Evolutionary conservation across 2,113 vertebrate species (phyloP), one percentile per base, ranked within the genome.

Genomic region (Ctenomys sociabilis): DNA sequence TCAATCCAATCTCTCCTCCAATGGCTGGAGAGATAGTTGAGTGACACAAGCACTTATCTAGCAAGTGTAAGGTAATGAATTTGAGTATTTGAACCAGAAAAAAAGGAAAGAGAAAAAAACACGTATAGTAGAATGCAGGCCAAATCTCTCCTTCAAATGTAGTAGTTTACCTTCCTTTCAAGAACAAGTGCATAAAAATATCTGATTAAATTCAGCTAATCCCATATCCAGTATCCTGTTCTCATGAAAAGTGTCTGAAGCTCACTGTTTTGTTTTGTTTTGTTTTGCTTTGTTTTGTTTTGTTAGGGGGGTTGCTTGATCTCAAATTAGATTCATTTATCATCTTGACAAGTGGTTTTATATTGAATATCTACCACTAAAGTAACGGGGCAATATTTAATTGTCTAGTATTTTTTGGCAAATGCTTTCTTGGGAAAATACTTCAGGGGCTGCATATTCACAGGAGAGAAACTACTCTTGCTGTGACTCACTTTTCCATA

Each of bases 261-360:
- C 16, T 81, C 75, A 72, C 68, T 61, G 13, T 21, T 61, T 24
- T 80, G 54, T 86, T 73, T 22, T 59, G n/a, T 32, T 78, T 30
- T 59, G 30, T 52, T 52, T 49, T 28, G 11, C 59, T 88, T 81
- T 73, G 22, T 61, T 64, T 66, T 57, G 22, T 92, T 70, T 21
- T n/a, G n/a, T n/a, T n/a, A n/a, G n/a, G 1, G 40, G 35, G 5
- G 49, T 88, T 84, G 68, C 70, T 92, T 80, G 84, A 95, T 40
- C 73, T 95, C 32, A 70, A 22, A 63, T 84, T 95, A 94, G 63
- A 85, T 90, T 95, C 85, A 95, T 95, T 94, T 97, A 85, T 95
- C 49, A 94, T 94, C 49, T 59, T 94, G 77, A 94, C 70, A 95
- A 63, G 14, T 14, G 93, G 17, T 59, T 97, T 91, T 92, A 8